Percentiles rank a stretch among this genome's conserved stretches.
Evolutionary conservation across 2,888 invertebrate genomes (phyloP).

Genomic region (Brachypalpus laphriformis): DNA sequence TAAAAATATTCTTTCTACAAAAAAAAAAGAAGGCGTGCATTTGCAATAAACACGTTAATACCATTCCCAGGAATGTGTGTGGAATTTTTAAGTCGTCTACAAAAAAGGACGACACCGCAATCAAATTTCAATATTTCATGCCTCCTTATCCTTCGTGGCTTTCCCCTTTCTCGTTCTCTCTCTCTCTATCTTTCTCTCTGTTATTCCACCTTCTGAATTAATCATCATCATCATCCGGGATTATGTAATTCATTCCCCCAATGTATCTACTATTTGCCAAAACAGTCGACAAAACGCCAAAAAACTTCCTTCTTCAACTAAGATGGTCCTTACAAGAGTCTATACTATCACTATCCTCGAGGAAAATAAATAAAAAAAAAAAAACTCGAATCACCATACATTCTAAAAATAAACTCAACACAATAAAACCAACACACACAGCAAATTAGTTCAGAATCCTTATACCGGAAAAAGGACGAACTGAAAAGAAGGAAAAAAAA

Average conservation of each 20-base stretch:
- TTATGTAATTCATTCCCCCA: constrained; percentile 48
- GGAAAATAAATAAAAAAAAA: constrained; percentile 25
- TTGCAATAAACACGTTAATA: constrained; percentile 20
- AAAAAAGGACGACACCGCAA: constrained; percentile 23
- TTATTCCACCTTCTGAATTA: constrained; percentile 53
- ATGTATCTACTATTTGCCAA: not conserved
- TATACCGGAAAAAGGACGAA: constrained; percentile 42
- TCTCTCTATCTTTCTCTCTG: too few species aligned
- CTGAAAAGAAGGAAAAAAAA: not conserved
- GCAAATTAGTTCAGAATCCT: constrained; percentile 49
- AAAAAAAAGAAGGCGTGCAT: constrained; percentile 25
- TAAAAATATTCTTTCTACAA: not conserved
- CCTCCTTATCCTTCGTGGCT: not conserved
- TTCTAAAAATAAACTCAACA: constrained; percentile 64
- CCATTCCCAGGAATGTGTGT: constrained; percentile 3
- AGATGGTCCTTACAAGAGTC: not conserved
- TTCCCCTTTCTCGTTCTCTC: too few species aligned
- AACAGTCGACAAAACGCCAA: constrained; percentile 2
- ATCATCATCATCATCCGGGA: constrained; percentile 56
- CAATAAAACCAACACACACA: constrained; percentile 58
- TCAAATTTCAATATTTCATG: constrained; percentile 50
- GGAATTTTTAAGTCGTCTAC: not conserved
- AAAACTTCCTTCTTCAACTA: not conserved
- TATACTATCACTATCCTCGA: constrained; percentile 19
- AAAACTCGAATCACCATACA: constrained; percentile 51